Conservation (phyloP, 2,113 vertebrate genomes). For the Boulengeromyrus knoepffleri region DNA sequence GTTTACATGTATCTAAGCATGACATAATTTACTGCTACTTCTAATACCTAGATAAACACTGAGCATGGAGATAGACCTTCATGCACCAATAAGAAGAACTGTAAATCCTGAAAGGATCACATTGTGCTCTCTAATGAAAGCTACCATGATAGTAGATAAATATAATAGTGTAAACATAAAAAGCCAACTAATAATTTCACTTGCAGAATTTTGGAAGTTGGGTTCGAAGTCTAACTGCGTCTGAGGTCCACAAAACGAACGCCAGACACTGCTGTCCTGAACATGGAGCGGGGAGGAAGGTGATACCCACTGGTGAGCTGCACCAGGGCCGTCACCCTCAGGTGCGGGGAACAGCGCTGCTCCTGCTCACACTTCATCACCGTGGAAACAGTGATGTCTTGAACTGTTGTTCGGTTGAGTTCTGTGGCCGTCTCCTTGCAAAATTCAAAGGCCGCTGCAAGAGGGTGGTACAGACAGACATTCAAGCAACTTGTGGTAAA, state of each 20-base stretch:
- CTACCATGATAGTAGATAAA: background rate
- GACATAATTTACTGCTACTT: background rate
- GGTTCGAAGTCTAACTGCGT: background rate
- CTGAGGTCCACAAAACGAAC: background rate
- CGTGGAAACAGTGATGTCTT: slow-evolving; percentile 64
- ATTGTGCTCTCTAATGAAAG: background rate
- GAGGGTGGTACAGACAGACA: background rate
- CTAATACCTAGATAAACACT: background rate
- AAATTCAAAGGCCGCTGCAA: slow-evolving; percentile 36
- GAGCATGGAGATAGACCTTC: background rate
- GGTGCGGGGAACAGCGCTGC: slow-evolving; percentile 61
- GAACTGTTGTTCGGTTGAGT: slow-evolving; percentile 48
- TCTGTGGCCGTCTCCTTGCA: slow-evolving; percentile 48
- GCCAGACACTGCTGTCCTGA: background rate
- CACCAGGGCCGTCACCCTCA: slow-evolving; percentile 55
- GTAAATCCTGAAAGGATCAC: background rate
- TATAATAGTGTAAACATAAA: background rate
- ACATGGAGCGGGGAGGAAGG: background rate
- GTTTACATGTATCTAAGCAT: background rate
- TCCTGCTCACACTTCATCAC: slow-evolving; percentile 64
- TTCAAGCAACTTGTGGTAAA: background rate
- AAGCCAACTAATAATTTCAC: background rate
- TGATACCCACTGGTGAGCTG: slow-evolving; percentile 57
- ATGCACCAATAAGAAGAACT: background rate
- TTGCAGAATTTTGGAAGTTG: background rate